Evolutionary conservation across 2,888 invertebrate genomes (phyloP).

Genomic region (Hanleya hanleyi): DNA sequence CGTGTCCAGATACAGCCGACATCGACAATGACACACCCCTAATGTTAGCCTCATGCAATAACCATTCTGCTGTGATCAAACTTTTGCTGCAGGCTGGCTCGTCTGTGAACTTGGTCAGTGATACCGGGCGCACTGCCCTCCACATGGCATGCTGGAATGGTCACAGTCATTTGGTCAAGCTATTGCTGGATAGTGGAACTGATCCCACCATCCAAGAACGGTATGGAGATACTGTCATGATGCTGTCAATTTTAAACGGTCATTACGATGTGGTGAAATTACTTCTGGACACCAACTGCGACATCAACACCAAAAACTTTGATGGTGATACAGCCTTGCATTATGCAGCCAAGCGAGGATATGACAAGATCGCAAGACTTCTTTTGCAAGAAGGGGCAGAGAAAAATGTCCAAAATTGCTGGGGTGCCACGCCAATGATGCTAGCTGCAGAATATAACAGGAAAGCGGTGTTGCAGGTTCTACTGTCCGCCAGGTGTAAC

Average conservation of each 20-base stretch:
- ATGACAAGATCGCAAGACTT: not conserved
- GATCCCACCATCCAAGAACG: slow-evolving; percentile 21
- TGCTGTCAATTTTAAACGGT: slow-evolving; percentile 25
- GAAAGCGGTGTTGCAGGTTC: not conserved
- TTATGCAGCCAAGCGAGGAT: slow-evolving; percentile 13
- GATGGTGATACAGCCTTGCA: slow-evolving; percentile 22
- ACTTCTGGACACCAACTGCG: slow-evolving; percentile 18
- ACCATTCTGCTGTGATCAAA: slow-evolving; percentile 29
- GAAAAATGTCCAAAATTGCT: not conserved
- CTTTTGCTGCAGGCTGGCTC: slow-evolving; percentile 29
- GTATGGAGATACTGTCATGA: slow-evolving; percentile 32
- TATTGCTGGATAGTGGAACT: slow-evolving; percentile 23
- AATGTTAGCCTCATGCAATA: slow-evolving; percentile 44
- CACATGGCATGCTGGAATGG: slow-evolving; percentile 40
- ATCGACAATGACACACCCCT: slow-evolving; percentile 47
- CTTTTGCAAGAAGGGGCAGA: slow-evolving; percentile 12
- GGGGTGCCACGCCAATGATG: not conserved
- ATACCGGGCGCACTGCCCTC: slow-evolving; percentile 38
- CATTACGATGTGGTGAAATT: slow-evolving; percentile 15
- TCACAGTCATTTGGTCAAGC: not conserved
- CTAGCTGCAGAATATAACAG: not conserved
- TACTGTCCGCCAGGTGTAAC: not conserved
- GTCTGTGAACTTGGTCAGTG: slow-evolving; percentile 34
- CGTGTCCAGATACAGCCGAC: slow-evolving; percentile 40
- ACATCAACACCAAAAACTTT: slow-evolving; percentile 7